Evolutionary conservation across 2,888 invertebrate genomes (phyloP), one percentile per base, ranked within the genome.

Genomic region (Plagiodera versicolora): DNA sequence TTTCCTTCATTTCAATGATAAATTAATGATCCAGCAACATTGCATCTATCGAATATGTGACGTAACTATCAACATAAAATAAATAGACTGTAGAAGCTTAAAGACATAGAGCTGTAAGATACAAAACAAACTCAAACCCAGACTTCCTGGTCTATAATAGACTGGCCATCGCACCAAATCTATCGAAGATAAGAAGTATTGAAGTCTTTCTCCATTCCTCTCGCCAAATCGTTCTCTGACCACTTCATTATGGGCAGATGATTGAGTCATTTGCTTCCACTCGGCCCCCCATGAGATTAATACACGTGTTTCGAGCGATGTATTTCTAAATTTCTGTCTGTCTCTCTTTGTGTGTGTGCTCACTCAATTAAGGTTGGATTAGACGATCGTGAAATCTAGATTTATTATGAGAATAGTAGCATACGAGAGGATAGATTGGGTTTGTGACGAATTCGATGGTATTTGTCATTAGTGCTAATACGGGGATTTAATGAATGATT

Each of bases 221-320:
- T 72, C 68, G 66, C 70, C 69, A 71, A 74, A 75, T 75, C 75
- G 76, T 67, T 65, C 74, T n/a, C 39, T 74, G 73, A 75, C 74
- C 76, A 74, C 77, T 78, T 78, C 78, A 79, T 79, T 78, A 78
- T 77, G 71, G 39, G 14, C 74, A 72, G 73, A 67, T 75, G 78
- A 79, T 79, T 78, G 78, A 79, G 78, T 78, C 78, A 78, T 78
- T 78, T 77, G 73, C 72, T 74, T 71, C 72, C 14, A 39, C n/a
- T n/a, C n/a, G n/a, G 14, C 74, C 74, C 70, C 71, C 70, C 73
- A 69, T 73, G 79, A 77, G 79, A 79, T 78, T 78, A 78, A 78
- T 78, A 76, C 79, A 77, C 76, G 75, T 77, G 77, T 75, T 75
- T 14, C 39, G 39, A 14, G 11, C 39, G 39, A 39, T n/a, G 39